phyloP scores from a whole-genome alignment of 2,797 vertebrate genomes.

The Chiroxiphia lanceolata region DNA sequence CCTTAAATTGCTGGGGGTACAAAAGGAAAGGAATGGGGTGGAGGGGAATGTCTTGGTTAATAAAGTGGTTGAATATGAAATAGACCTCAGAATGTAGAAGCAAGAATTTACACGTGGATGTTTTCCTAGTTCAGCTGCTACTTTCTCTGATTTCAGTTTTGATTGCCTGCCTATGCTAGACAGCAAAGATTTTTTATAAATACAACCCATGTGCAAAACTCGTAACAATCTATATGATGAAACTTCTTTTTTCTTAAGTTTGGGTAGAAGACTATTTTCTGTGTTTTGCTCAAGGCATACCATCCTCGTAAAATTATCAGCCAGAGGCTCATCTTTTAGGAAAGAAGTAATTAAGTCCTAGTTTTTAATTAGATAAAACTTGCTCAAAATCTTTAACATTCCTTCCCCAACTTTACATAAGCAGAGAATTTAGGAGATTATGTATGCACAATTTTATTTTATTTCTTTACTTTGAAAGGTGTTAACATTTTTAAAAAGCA shows the following conservation, averaged over 20 bases:
- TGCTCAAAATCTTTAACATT: background rate
- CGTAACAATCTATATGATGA: background rate
- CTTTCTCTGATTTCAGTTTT: conserved; percentile 1
- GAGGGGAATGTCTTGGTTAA: background rate
- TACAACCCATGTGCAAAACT: background rate
- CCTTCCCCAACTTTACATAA: background rate
- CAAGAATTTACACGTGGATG: background rate
- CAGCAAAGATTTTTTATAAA: background rate
- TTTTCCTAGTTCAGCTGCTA: background rate
- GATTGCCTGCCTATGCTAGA: background rate
- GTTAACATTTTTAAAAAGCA: background rate
- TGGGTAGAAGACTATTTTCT: background rate
- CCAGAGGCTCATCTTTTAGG: background rate
- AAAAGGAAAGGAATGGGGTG: background rate
- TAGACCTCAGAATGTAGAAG: background rate
- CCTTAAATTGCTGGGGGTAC: background rate
- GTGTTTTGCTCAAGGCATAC: background rate
- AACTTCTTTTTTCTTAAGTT: background rate
- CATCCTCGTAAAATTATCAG: conserved; percentile 4
- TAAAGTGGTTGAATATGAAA: background rate
- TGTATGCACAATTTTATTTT: background rate
- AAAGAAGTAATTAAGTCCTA: conserved; percentile 22
- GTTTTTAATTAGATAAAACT: conserved; percentile 19
- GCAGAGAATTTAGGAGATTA: background rate
- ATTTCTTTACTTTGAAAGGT: background rate